Evolutionary conservation across 1,140 invertebrate species (phyloP), one percentile per base, ranked within the genome.

Genomic region (Proales similis): DNA sequence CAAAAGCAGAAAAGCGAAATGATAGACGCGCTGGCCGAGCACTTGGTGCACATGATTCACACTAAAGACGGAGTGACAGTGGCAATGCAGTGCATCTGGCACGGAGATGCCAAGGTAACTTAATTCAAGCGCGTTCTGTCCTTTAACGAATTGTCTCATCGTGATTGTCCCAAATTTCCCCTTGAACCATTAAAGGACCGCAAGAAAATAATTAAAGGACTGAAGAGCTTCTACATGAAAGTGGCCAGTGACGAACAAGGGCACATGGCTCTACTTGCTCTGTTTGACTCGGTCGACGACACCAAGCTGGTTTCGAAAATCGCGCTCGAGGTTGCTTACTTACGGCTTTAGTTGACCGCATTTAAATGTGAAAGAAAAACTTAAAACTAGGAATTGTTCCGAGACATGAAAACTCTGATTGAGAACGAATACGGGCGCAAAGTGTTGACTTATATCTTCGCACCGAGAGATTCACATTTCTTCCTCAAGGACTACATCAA

Each of bases 271-370:
- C 72, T 95, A 27, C 76, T 93, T 53, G 82, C 86, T 0, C 78
- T 94, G 43, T 83, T 94, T 65, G 90, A 94, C 71, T 80, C 81
- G n/a, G 83, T 91, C 1, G 92, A 96, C 74, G 90, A 96, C 68
- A 95, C 90, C 2, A 84, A 88, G 45, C 75, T 94, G 0, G 78
- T 93, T 19, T 85, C 86, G 66, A 93, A 94, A 75, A 82, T 83
- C 11, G 81, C 79, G 42, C 64, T 78, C 7, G 71, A 74, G 62
- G 77, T 79, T 66, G 67, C 69, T 68, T 33, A 42, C 19, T 11
- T 19, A 17, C 26, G 36, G 4, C 17, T 33, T 12, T 51, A 30
- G 46, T 4, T 2, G 11, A 4, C 24, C 20, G 48, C 11, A 11
- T 12, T 3, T 11, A 12, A 20, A 29, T 39, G 39, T 66, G 12